Base-by-base conservation (phyloP, 1,140 invertebrate species). In the Doryteuthis pealeii region DNA sequence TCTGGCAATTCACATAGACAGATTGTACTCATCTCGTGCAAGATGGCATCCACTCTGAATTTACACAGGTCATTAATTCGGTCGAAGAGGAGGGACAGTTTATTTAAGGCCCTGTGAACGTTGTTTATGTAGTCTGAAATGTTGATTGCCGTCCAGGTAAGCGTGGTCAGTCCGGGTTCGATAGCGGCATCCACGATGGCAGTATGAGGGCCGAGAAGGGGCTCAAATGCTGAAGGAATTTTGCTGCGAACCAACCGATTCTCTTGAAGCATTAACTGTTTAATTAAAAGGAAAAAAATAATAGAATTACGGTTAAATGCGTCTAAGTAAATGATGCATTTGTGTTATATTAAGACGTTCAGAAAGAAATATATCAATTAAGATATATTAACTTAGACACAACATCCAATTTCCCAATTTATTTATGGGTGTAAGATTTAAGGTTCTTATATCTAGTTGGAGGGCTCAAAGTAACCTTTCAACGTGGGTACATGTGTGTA, bases 41-140 rank as follows among this genome's bases (percentile, higher is more conserved):
- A 89, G 6, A 96, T 93, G 80, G 94, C 92, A 71, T 96, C 91
- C 79, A 98, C 96, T 83, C 96, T 91, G 85, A 96, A 96, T n/a
- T 92, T 91, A 80, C 95, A 96, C 65, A 97, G 92, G 83, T 97
- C 95, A 82, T 96, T 94, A 18, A 96, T 93, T 81, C 95, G 87
- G 30, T 90, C 92, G 4, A 93, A 93, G 18, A 98, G 89, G 6
- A 95, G 91, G 86, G 95, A 93, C 81, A 97, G 96, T 58, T 92
- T 91, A 72, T 92, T 91, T 22, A 97, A 92, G 12, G 93, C 92
- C 45, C 90, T 89, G 77, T 91, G 92, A 91, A 84, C 88, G 76
- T 75, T 88, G 81, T 90, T 91, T 76, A 92, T 91, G 90, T 95
- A 91, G 73, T 91, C 87, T 82, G 90, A 90, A 92, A 95, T 96